Base-by-base conservation (phyloP, 2,888 invertebrate genomes). In the Yponomeuta evonymella region DNA sequence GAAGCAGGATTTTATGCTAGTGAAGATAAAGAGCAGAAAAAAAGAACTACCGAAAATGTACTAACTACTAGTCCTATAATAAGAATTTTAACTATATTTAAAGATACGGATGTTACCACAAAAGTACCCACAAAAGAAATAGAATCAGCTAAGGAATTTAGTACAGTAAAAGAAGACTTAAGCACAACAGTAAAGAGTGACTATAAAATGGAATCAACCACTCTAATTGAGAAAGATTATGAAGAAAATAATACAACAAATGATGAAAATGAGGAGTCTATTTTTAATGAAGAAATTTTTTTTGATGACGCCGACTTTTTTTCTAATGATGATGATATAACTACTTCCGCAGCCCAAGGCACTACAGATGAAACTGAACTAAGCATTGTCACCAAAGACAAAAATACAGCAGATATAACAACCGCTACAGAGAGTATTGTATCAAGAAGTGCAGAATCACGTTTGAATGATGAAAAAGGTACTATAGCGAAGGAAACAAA, bases 21-120 rank as follows among this genome's bases (percentile, higher is more conserved):
- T 58, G 15, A 15, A 15, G 12, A 58, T 58, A 65, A 6, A 5
- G 65, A 15, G 12, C 12, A 58, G 15, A 15, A 12, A 12, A 15
- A 58, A 58, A 58, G 1, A 58, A 58, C 2, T 15, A 15, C 12
- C 5, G 51, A 58, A 15, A 3, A 58, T 15, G 12, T 58, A 15
- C 0, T 12, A 15, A 58, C 51, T 15, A 12, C 51, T 58, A 58
- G 51, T 58, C 51, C 51, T 15, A 58, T 58, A 15, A 15, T 58
- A 15, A 12, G 51, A 58, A 12, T 58, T 58, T 58, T 58, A 58
- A 58, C 15, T 58, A 15, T 15, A 58, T 15, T 3, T 15, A 15
- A 58, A 64, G 72, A 74, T 71, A 71, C 4, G 67, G 71, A 69
- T 73, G 43, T 64, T 12, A 51, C 48, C 30, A 51, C 48, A 69